These are phyloP conservation scores for Onychostoma macrolepis DNA, from an alignment of 2,113 vertebrate species.

Conservation along the genomic window DNA sequence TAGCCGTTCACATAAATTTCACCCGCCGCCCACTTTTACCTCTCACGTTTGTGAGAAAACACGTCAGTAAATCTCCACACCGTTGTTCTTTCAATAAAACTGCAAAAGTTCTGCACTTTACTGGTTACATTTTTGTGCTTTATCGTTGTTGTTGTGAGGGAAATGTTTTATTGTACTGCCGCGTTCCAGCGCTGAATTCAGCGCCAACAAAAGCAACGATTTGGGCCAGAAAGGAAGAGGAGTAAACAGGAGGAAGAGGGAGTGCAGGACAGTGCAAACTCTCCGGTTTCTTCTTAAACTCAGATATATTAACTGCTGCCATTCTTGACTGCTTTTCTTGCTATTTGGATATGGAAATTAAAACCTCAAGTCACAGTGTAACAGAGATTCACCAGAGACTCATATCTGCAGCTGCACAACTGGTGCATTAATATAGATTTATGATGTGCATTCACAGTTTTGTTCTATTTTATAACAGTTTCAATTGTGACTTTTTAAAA, in stretches of 20 bases:
- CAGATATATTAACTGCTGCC: conserved; percentile 68
- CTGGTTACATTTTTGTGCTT: conserved; percentile 47
- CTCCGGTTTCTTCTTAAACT: conserved; percentile 33
- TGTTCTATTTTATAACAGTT: too few relatives aligned
- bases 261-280: conserved; percentile 55
- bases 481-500: too few relatives aligned
- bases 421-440: background rate
- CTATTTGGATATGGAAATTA: conserved; percentile 66
- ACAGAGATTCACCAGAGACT: background rate
- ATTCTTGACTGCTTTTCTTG: conserved; percentile 58
- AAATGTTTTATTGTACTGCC: conserved; percentile 71
- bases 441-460: too few relatives aligned
- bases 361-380: conserved; percentile 55
- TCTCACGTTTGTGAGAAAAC: conserved; percentile 45
- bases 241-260: conserved; percentile 48
- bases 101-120: conserved; percentile 54
- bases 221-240: conserved; percentile 33
- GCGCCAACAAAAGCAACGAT: conserved; percentile 64
- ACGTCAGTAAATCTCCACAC: conserved; percentile 63
- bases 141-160: conserved; percentile 55
- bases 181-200: conserved; percentile 41
- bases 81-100: conserved; percentile 69
- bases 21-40: conserved; percentile 36
- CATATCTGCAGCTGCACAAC: background rate
- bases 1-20: conserved; percentile 65